Base-by-base conservation (phyloP, 2,888 invertebrate genomes). In the Scotopteryx bipunctaria region DNA sequence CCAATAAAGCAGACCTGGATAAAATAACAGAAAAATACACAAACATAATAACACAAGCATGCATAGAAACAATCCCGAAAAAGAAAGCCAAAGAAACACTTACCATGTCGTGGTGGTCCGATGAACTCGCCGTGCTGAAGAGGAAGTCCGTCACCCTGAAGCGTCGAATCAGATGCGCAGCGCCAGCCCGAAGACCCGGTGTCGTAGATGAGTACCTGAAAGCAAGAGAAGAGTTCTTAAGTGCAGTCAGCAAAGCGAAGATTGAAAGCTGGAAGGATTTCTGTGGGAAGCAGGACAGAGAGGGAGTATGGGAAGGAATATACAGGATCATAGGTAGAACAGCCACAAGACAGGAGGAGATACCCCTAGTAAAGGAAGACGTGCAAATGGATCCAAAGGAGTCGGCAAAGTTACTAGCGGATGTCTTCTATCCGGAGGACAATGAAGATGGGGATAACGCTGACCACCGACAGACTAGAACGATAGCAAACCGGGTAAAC, bases 181-280 rank as follows among this genome's bases (percentile, higher is more conserved):
- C n/a, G n/a, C n/a, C n/a, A n/a, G n/a, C n/a, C n/a, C n/a, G 1
- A 17, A 9, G 1, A n/a, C n/a, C n/a, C n/a, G n/a, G n/a, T n/a
- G 44, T 44, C n/a, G 25, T 44, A 5, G 27, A 27, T 2, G 44
- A 44, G 36, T 44, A 44, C 44, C 44, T 44, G 44, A 8, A 44
- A 44, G 25, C 27, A 44, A 44, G 29, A 29, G 27, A 36, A 44
- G 25, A 13, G 2, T 47, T 33, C 40, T 29, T 25, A 11, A 8
- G 1, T 2, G 9, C 9, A 23, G 16, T 21, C 6, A 37, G 43
- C 9, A 27, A 15, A 8, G 61, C 63, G 0, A 52, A 55, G 6
- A 50, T 27, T 0, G 16, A 40, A 0, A 62, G 64, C 29, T 64
- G 65, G 65, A 67, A 54, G 16, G 29, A 17, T 0, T 59, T 57